Conservation (phyloP, 2,888 invertebrate species). For the Myopa tessellatipennis region DNA sequence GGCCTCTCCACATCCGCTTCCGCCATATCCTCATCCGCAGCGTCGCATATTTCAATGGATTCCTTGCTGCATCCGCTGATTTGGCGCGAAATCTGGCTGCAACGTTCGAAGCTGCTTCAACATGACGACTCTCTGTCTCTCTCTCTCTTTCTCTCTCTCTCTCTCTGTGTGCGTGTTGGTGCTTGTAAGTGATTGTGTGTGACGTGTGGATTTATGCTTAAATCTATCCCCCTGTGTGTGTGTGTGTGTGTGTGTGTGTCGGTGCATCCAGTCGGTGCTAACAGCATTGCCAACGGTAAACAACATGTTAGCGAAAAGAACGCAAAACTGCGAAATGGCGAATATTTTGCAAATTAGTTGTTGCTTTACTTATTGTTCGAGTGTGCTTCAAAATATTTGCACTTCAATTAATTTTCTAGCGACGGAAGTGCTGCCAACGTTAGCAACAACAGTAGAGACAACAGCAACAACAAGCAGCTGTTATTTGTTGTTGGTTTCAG, state of each 20-base stretch:
- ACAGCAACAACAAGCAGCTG: not conserved
- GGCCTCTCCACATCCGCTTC: not conserved
- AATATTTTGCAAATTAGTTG: slow-evolving; percentile 58
- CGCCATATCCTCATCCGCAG: slow-evolving; percentile 44
- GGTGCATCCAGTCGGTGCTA: not conserved
- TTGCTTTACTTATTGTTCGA: slow-evolving; percentile 49
- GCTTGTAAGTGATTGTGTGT: not conserved
- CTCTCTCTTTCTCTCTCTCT: not conserved
- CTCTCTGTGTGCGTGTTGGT: not conserved
- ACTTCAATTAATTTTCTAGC: slow-evolving; percentile 53
- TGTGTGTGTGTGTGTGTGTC: slow-evolving; percentile 8
- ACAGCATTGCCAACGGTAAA: slow-evolving; percentile 22
- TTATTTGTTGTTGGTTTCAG: too few species aligned
- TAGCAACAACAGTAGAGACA: not conserved
- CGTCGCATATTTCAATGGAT: slow-evolving; percentile 56
- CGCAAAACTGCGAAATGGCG: slow-evolving; percentile 13
- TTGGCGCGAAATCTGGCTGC: slow-evolving; percentile 50
- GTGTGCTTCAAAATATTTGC: slow-evolving; percentile 57
- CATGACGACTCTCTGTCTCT: not conserved
- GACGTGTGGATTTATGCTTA: not conserved
- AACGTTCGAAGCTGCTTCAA: not conserved
- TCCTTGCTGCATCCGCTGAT: slow-evolving; percentile 55
- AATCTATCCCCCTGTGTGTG: not conserved
- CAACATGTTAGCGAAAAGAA: slow-evolving; percentile 11
- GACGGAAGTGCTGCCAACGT: not conserved